Conservation (phyloP, 2,888 invertebrate species). For the Hedychridium roseum region DNA sequence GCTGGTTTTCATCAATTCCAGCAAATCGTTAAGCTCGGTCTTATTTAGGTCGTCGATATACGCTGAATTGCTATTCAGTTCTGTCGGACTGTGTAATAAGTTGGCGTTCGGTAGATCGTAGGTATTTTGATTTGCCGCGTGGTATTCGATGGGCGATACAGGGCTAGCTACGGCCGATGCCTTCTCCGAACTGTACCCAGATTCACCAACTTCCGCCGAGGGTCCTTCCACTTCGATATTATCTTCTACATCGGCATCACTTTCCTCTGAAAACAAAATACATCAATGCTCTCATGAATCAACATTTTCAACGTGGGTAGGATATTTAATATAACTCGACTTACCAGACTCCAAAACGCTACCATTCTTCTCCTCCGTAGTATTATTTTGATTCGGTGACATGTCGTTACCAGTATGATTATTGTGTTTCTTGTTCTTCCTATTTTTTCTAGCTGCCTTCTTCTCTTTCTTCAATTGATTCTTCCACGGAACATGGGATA, state of each 20-base stretch:
- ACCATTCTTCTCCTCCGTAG: constrained; percentile 43
- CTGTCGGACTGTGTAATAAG: too few species aligned
- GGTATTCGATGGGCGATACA: constrained; percentile 50
- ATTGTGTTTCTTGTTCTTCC: constrained; percentile 57
- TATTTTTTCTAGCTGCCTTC: constrained; percentile 68
- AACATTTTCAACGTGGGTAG: background rate
- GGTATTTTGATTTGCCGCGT: constrained; percentile 14
- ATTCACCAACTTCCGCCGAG: constrained; percentile 69
- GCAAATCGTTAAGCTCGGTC: too few species aligned
- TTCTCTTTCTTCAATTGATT: constrained; percentile 74
- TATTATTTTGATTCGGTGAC: constrained; percentile 34
- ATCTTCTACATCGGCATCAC: constrained; percentile 84
- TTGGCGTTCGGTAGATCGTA: too few species aligned
- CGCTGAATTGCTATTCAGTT: too few species aligned
- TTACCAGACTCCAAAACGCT: constrained; percentile 42
- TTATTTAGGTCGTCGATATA: too few species aligned
- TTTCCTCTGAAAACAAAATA: constrained; percentile 67
- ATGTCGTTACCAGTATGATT: constrained; percentile 24
- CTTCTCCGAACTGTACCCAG: constrained; percentile 74
- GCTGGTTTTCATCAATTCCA: too few species aligned
- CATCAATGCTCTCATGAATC: background rate
- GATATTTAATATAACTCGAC: background rate
- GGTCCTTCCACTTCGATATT: constrained; percentile 69
- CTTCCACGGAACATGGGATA: constrained; percentile 66
- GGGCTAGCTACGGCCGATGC: constrained; percentile 69